Conservation (phyloP, 2,888 invertebrate genomes). For the Eupithecia subfuscata region DNA sequence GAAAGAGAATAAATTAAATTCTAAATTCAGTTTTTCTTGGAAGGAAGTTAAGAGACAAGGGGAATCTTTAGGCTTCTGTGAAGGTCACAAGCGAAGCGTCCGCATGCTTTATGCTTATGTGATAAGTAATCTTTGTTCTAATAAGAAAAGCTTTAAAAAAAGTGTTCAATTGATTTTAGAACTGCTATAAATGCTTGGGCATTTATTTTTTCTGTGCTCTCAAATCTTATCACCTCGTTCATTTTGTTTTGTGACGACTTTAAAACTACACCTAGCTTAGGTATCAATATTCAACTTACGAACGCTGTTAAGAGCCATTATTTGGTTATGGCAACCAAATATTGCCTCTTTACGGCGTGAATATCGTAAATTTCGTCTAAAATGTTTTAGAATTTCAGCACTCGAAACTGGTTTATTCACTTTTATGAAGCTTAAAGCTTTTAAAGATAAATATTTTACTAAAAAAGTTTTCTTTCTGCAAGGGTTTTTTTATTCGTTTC, state of each 20-base stretch:
- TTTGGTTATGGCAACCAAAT: conserved; percentile 8
- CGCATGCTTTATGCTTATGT: no score
- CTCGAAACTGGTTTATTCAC: conserved; percentile 26
- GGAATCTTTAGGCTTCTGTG: neutral
- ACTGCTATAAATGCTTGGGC: neutral
- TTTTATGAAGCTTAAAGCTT: conserved; percentile 20
- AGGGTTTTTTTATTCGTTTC: neutral
- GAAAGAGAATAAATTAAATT: neutral
- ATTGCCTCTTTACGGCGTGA: conserved; percentile 29
- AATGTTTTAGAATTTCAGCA: conserved; percentile 9
- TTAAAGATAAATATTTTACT: conserved; percentile 23
- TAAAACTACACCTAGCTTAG: neutral
- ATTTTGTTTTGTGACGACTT: conserved; percentile 10
- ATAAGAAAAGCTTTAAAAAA: no score
- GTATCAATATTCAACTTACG: conserved; percentile 27
- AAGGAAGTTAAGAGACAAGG: neutral
- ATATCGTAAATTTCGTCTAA: conserved; percentile 28
- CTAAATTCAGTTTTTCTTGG: neutral
- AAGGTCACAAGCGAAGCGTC: neutral
- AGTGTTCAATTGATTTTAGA: neutral
- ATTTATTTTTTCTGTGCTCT: neutral
- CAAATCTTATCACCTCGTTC: neutral
- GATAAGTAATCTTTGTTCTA: no score
- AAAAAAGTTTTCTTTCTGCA: neutral
- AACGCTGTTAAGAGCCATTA: conserved; percentile 16